These are phyloP conservation scores for Nyctibius grandis DNA, from an alignment of 2,797 vertebrate species.

Conservation along the genomic window DNA sequence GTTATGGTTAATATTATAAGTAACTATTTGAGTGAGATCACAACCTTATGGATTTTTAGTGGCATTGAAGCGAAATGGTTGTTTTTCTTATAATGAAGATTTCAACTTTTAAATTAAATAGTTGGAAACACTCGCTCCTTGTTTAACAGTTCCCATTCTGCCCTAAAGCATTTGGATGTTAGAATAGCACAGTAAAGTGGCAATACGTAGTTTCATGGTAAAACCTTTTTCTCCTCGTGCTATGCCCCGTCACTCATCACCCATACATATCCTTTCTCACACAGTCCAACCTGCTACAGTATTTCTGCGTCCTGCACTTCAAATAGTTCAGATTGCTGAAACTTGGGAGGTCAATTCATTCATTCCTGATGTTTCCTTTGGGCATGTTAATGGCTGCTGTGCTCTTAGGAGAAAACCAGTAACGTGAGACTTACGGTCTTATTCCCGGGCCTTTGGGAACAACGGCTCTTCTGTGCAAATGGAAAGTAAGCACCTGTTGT, in stretches of 20 bases:
- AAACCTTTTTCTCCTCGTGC: not conserved
- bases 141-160: not conserved
- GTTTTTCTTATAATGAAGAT: not conserved
- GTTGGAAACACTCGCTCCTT: not conserved
- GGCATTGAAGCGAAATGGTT: accelerated
- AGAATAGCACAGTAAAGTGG: not conserved
- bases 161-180: not conserved
- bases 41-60: not conserved
- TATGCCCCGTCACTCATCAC: constrained; percentile 53
- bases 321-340: constrained; percentile 21
- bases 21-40: not conserved
- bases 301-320: not conserved
- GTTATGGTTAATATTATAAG: not conserved
- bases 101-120: not conserved
- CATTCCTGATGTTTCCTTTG: constrained; percentile 36
- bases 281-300: not conserved
- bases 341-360: constrained; percentile 49
- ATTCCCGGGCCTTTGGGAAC: constrained; percentile 34
- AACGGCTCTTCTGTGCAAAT: constrained; percentile 58
- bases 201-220: not conserved
- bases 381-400: constrained; percentile 29
- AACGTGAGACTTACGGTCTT: constrained; percentile 44
- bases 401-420: constrained; percentile 42
- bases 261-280: constrained; percentile 20
- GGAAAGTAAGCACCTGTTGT: constrained; percentile 72